Evolutionary conservation across 2,888 invertebrate species (phyloP).

Genomic region (Cerastoderma edule): DNA sequence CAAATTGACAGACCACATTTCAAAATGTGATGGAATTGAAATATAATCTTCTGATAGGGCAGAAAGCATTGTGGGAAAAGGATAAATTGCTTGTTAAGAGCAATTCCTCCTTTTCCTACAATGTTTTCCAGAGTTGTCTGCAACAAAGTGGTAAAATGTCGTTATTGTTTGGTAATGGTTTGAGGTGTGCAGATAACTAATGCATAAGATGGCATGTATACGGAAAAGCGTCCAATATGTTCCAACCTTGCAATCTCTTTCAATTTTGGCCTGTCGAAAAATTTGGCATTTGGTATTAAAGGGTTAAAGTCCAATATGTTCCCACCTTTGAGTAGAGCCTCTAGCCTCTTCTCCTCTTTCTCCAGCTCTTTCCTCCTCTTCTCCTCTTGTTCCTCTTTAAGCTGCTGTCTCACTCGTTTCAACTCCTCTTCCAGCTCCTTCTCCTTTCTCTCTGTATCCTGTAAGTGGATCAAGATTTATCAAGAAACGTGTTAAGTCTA

Average conservation of each 20-base stretch:
- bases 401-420: slow-evolving; percentile 64
- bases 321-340: slow-evolving; percentile 58
- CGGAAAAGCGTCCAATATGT: too few species aligned
- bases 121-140: slow-evolving; percentile 9
- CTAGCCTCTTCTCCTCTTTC: slow-evolving; percentile 65
- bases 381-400: slow-evolving; percentile 68
- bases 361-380: slow-evolving; percentile 65
- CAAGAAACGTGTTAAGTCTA: too few species aligned
- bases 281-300: too few species aligned
- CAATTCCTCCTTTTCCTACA: slow-evolving; percentile 13
- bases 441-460: slow-evolving; percentile 68
- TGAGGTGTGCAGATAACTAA: too few species aligned
- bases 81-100: too few species aligned
- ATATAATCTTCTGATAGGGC: too few species aligned
- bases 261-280: background rate
- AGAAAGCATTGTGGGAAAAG: too few species aligned
- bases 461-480: too few species aligned
- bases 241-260: background rate
- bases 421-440: slow-evolving; percentile 69
- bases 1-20: too few species aligned
- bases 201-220: too few species aligned
- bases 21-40: too few species aligned
- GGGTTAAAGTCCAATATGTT: too few species aligned
- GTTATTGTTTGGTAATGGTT: background rate
- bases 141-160: background rate